Base-by-base conservation (phyloP, 2,113 vertebrate genomes). In the Rhipidura dahli region DNA sequence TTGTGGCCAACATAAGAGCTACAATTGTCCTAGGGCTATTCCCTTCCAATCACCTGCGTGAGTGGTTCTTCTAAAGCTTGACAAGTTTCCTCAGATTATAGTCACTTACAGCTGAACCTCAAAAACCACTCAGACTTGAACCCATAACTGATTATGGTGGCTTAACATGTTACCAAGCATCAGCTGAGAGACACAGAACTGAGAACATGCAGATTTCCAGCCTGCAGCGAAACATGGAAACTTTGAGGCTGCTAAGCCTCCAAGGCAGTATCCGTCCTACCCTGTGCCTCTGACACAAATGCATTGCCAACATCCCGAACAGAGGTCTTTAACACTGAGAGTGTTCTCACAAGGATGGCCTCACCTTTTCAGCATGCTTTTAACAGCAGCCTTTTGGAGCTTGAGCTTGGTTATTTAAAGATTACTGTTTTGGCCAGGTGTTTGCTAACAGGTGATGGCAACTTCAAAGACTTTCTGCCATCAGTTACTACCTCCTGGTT, bases 1-100 rank as follows among this genome's bases (percentile, higher is more conserved):
- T 95, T 92, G 93, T 95, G 93, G 95, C 71, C 93, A 95, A 10
- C 33, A 9, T 30, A 4, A 78, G 90, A 95, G 68, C 68, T 95
- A 50, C 94, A 96, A 22, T 15, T 27, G 7, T 10, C 28, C 59
- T 26, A 27, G 2, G 9, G 20, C 37, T 24, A 15, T 6, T 56
- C 9, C 31, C 4, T 47, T 68, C 11, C 44, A 26, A 31, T 17
- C 20, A 21, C 26, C 45, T 53, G 69, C 31, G 45, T 4, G 16
- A 49, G 11, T 4, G 4, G 20, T 4, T 66, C 30, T 37, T 59
- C 57, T 60, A 23, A 44, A 71, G 49, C 19, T 24, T 2, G 14
- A 30, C 21, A 28, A 26, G 11, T 82, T 64, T 63, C 69, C 49
- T 78, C 64, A 69, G 77, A 39, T 53, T 24, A 59, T 45, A 64